These are phyloP conservation scores for Zygogramma bicolorata DNA, from an alignment of 2,888 invertebrate genomes.

Conservation along the genomic window DNA sequence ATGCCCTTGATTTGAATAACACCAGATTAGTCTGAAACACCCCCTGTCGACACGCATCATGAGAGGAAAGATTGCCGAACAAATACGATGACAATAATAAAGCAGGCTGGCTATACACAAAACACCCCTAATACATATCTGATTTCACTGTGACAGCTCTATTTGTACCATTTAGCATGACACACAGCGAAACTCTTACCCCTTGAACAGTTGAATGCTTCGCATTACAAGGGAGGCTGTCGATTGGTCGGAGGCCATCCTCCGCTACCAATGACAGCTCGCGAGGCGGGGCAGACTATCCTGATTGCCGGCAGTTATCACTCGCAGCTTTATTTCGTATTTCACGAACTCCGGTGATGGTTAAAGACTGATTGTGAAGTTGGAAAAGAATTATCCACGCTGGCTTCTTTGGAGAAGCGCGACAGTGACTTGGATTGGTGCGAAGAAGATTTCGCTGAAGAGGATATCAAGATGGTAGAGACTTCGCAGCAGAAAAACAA, in stretches of 20 bases:
- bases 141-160: conserved; percentile 62
- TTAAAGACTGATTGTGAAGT: conserved; percentile 18
- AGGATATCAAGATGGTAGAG: conserved; percentile 64
- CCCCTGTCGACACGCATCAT: background rate
- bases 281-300: conserved; percentile 46
- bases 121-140: conserved; percentile 59
- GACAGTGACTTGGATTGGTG: conserved; percentile 64
- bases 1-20: conserved; percentile 8
- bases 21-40: conserved; percentile 15
- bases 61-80: conserved; percentile 4
- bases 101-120: conserved; percentile 43
- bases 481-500: conserved; percentile 58
- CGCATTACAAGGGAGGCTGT: conserved; percentile 28
- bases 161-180: conserved; percentile 60
- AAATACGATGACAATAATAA: conserved; percentile 34
- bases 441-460: conserved; percentile 58
- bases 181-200: conserved; percentile 31
- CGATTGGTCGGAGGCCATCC: conserved; percentile 49
- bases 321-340: conserved; percentile 41
- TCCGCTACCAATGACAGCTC: conserved; percentile 44
- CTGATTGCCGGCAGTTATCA: conserved; percentile 46
- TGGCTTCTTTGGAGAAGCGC: conserved; percentile 64
- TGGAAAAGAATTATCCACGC: conserved; percentile 51
- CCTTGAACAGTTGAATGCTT: conserved; percentile 50
- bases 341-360: conserved; percentile 41